Conservation (phyloP, 2,888 invertebrate species). For the Caenorhabditis imperialis region DNA sequence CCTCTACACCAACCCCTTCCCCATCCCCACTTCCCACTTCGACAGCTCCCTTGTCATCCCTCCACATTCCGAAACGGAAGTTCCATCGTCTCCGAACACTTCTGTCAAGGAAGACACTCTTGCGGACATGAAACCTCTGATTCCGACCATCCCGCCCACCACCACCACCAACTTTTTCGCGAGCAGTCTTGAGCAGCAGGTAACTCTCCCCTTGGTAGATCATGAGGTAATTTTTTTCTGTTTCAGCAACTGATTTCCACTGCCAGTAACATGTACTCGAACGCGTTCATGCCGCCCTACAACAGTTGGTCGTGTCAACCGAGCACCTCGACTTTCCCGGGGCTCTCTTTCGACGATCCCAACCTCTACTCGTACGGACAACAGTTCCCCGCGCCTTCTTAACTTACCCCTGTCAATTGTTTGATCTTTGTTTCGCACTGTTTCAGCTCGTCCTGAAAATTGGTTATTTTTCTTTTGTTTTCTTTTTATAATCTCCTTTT, state of each 20-base stretch:
- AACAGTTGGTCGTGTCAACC: constrained; percentile 40
- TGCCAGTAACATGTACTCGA: constrained; percentile 30
- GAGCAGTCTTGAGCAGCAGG: constrained; percentile 22
- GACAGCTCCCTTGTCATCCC: constrained; percentile 15
- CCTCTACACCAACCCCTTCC: constrained; percentile 29
- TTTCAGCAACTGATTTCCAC: constrained; percentile 32
- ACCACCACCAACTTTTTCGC: constrained; percentile 17
- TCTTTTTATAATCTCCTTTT: no score
- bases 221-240: no score
- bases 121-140: constrained; percentile 23
- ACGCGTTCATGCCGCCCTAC: constrained; percentile 33
- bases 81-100: background rate
- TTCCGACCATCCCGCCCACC: constrained; percentile 14
- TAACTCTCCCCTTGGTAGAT: background rate
- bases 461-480: background rate
- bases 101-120: constrained; percentile 1
- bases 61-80: background rate
- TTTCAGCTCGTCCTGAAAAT: constrained; percentile 30
- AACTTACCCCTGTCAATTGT: constrained; percentile 43
- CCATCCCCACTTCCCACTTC: constrained; percentile 23
- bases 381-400: constrained; percentile 32
- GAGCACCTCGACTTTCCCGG: constrained; percentile 9
- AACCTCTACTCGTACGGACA: constrained; percentile 24
- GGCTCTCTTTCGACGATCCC: constrained; percentile 45
- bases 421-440: constrained; percentile 38